These are phyloP conservation scores for Calyptomena viridis DNA, from an alignment of 2,113 vertebrate genomes.

Conservation along the genomic window DNA sequence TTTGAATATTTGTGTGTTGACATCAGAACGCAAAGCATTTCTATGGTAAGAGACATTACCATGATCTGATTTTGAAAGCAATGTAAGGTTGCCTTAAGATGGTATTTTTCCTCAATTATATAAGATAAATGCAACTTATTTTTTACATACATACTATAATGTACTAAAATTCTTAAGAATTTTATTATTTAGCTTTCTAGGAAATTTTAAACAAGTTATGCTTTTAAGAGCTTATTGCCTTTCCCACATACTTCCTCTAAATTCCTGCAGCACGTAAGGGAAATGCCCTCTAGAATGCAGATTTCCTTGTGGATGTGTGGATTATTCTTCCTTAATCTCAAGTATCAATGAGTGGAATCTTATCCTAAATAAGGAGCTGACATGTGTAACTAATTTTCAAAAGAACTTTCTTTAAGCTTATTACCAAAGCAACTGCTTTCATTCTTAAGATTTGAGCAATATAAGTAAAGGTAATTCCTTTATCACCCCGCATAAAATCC, in stretches of 20 bases:
- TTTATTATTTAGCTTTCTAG: not conserved
- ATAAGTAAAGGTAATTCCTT: constrained; percentile 9
- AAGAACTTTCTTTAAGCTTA: constrained; percentile 16
- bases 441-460: not conserved
- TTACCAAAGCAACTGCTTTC: constrained; percentile 22
- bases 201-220: not conserved
- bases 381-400: constrained; percentile 21
- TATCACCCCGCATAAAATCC: not conserved
- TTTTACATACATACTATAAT: not conserved
- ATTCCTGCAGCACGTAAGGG: not conserved
- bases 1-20: not conserved
- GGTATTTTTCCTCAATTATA: not conserved
- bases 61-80: not conserved
- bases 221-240: not conserved
- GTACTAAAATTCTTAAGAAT: not conserved
- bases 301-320: not conserved
- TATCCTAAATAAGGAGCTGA: not conserved
- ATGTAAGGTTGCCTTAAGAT: not conserved
- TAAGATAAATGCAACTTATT: not conserved
- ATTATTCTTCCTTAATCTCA: constrained; percentile 7
- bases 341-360: constrained; percentile 15
- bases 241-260: not conserved
- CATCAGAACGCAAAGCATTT: not conserved
- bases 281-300: constrained; percentile 10
- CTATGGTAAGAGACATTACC: not conserved